Conservation (phyloP, 2,113 vertebrate species). For the Oryctolagus cuniculus region DNA sequence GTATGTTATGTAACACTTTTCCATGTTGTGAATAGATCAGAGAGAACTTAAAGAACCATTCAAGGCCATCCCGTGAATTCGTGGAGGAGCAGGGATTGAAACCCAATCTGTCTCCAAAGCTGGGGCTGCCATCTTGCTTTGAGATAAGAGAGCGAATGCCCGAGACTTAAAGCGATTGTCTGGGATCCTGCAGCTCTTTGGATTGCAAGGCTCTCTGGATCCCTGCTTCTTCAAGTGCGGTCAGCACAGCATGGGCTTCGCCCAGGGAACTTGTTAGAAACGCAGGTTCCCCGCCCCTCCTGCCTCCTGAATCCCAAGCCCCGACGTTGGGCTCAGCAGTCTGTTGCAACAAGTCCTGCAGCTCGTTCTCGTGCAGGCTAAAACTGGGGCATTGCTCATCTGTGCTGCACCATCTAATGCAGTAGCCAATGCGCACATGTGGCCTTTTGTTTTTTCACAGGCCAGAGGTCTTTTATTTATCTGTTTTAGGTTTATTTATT, state of each 20-base stretch:
- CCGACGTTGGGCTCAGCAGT: neutral
- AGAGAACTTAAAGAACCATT: neutral
- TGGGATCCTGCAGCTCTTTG: neutral
- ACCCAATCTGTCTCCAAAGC: neutral
- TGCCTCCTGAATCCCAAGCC: neutral
- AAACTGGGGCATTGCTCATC: neutral
- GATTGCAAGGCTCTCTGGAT: neutral
- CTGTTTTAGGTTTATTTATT: neutral
- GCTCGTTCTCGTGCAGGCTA: neutral
- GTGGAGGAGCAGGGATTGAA: neutral
- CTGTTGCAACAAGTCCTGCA: neutral
- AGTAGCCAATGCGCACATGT: rapidly evolving
- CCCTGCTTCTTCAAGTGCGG: neutral
- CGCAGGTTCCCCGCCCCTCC: neutral
- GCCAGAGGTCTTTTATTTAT: neutral
- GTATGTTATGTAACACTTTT: neutral
- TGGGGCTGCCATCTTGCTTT: neutral
- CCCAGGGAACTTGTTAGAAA: neutral
- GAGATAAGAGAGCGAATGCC: neutral
- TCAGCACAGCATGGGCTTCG: neutral
- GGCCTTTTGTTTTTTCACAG: neutral
- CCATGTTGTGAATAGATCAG: neutral
- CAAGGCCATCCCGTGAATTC: neutral
- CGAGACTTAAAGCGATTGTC: neutral
- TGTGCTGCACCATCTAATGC: too few species aligned